Evolutionary conservation across 2,113 vertebrate genomes (phyloP), one percentile per base, ranked within the genome.

Genomic region (Heptranchias perlo): DNA sequence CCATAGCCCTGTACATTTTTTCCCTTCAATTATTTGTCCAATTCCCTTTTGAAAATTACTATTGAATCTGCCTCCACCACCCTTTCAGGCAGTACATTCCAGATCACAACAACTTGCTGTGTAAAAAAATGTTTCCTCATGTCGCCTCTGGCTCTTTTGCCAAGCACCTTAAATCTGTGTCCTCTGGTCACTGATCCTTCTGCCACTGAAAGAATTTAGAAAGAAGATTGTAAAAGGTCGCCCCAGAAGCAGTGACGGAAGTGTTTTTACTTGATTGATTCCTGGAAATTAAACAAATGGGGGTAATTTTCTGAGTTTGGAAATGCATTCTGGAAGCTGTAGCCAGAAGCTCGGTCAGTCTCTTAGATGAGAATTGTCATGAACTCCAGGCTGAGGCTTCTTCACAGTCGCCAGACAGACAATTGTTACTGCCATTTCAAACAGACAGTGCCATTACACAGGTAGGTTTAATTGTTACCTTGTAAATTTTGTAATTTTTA

Each of bases 321-420:
- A 84, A 84, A 21, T 21, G 7, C 82, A 78, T 73, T 4, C 14
- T 44, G 78, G 0, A 3, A 21, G 78, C 78, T 82, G 3, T 21
- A 7, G n/a, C n/a, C n/a, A n/a, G n/a, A n/a, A n/a, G 21, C n/a
- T n/a, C 10, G 39, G 4, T 47, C 0, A 39, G 14, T 4, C 0
- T 18, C n/a, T 82, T 44, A 31, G 82, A 16, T 47, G 82, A 47
- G 39, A 47, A 84, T 49, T 21, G 11, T 23, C 16, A 47, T 47
- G 35, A 78, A 16, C 2, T n/a, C 35, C 35, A 78, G 73, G 11
- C 35, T n/a, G 73, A 78, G 16, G 18, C 21, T 84, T 47, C 44
- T 84, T 25, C 44, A 47, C 82, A 21, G 6, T 23, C 21, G 0
- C 44, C 28, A 1, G 82, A 47, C 44, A 47, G 82, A 47, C 44